These are phyloP conservation scores for Peromyscus polionotus DNA, from an alignment of 2,113 vertebrate species.

Conservation along the genomic window DNA sequence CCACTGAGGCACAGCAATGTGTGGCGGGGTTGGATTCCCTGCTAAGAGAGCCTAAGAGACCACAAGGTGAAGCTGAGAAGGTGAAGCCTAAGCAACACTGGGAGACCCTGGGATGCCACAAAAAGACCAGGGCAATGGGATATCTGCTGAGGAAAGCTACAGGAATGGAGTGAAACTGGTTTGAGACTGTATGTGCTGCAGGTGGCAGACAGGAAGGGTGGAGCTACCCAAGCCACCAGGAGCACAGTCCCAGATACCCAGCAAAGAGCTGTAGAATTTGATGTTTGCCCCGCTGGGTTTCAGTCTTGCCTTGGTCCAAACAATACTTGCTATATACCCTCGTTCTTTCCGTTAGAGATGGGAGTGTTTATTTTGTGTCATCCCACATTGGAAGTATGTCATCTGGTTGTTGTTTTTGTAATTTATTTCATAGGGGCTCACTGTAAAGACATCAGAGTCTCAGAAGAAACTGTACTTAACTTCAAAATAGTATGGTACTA, in stretches of 20 bases:
- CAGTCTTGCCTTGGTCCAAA: neutral
- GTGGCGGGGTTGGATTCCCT: neutral
- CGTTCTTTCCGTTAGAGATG: too few species aligned
- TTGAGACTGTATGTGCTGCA: neutral
- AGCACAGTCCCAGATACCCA: neutral
- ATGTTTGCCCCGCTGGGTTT: neutral
- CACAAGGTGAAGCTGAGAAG: neutral
- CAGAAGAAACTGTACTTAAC: neutral
- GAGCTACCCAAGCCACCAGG: neutral
- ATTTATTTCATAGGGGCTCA: neutral
- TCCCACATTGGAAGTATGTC: neutral
- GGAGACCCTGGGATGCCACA: neutral
- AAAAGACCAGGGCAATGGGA: neutral
- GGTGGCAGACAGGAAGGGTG: neutral
- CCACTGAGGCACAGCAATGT: neutral
- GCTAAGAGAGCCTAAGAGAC: neutral
- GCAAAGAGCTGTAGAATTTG: neutral
- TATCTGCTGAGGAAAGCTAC: neutral
- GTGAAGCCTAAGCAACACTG: neutral
- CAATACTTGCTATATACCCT: neutral
- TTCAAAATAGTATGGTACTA: neutral
- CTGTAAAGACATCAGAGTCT: neutral
- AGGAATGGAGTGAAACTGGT: neutral
- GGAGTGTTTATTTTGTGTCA: neutral
- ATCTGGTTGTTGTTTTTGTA: neutral